A percentile compares a stretch with the other conserved stretches of the same genome.
phyloP scores from a whole-genome alignment of 2,888 invertebrate species.

The Drosophila neotestacea region DNA sequence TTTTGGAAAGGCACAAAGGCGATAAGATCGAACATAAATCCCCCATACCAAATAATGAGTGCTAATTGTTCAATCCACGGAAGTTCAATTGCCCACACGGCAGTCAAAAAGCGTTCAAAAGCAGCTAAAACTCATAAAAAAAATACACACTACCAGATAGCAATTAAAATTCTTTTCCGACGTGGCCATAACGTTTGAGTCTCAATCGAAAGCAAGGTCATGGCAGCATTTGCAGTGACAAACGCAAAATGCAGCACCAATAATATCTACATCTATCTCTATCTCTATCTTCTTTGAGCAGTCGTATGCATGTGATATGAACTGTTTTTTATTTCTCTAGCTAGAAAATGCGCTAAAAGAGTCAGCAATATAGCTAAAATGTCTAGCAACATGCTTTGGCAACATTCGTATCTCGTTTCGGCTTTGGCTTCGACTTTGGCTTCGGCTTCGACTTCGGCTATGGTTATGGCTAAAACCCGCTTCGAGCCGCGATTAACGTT shows the following conservation, averaged over 20 bases:
- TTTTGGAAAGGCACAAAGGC: slow-evolving; percentile 65
- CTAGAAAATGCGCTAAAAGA: slow-evolving; percentile 45
- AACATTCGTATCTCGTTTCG: slow-evolving; percentile 34
- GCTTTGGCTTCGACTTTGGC: slow-evolving; percentile 55
- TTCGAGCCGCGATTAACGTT: slow-evolving; percentile 76
- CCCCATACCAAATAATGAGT: slow-evolving; percentile 64
- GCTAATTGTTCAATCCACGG: slow-evolving; percentile 71
- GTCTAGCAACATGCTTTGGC: slow-evolving; percentile 64
- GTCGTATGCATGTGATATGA: background rate
- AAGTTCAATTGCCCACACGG: slow-evolving; percentile 56
- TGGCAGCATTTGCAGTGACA: slow-evolving; percentile 62
- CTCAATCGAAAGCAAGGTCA: slow-evolving; percentile 75
- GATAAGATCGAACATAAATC: slow-evolving; percentile 66
- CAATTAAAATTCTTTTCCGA: slow-evolving; percentile 66
- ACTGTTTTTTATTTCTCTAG: slow-evolving; percentile 18
- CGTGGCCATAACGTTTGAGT: slow-evolving; percentile 36
- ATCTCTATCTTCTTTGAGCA: background rate
- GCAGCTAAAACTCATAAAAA: slow-evolving; percentile 23
- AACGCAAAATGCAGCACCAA: slow-evolving; percentile 51
- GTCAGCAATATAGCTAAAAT: slow-evolving; percentile 25
- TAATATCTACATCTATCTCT: background rate
- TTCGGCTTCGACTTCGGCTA: slow-evolving; percentile 41
- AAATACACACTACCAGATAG: slow-evolving; percentile 26
- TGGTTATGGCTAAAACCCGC: slow-evolving; percentile 68
- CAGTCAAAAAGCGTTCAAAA: slow-evolving; percentile 29